These are phyloP conservation scores for Poecile atricapillus DNA, from an alignment of 2,113 vertebrate species.

Conservation along the genomic window DNA sequence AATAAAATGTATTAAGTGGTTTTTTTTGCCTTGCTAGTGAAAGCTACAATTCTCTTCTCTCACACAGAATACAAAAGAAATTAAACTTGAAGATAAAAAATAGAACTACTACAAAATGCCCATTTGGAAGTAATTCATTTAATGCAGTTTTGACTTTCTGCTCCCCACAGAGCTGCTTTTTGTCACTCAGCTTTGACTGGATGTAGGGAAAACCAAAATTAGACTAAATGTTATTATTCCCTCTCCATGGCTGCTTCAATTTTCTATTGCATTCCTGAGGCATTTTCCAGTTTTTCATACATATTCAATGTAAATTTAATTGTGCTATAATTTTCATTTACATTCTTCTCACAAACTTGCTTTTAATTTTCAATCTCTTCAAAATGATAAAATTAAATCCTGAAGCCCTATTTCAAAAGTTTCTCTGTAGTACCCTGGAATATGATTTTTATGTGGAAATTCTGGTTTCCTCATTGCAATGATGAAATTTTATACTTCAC, in stretches of 20 bases:
- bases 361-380: background rate
- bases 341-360: background rate
- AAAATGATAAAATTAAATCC: background rate
- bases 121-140: background rate
- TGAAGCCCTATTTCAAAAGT: background rate
- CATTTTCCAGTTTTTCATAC: background rate
- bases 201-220: background rate
- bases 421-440: background rate
- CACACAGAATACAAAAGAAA: background rate
- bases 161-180: background rate
- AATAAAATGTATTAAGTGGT: background rate
- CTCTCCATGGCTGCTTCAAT: background rate
- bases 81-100: background rate
- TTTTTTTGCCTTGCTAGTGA: background rate
- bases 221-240: background rate
- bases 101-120: background rate
- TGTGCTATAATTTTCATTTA: background rate
- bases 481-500: background rate
- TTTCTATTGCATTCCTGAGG: background rate
- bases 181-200: background rate
- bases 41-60: background rate
- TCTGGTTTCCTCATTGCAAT: background rate
- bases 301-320: background rate
- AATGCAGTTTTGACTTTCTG: background rate
- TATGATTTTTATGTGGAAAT: background rate